Base-by-base conservation (phyloP, 2,888 invertebrate species). In the Dioctria rufipes region DNA sequence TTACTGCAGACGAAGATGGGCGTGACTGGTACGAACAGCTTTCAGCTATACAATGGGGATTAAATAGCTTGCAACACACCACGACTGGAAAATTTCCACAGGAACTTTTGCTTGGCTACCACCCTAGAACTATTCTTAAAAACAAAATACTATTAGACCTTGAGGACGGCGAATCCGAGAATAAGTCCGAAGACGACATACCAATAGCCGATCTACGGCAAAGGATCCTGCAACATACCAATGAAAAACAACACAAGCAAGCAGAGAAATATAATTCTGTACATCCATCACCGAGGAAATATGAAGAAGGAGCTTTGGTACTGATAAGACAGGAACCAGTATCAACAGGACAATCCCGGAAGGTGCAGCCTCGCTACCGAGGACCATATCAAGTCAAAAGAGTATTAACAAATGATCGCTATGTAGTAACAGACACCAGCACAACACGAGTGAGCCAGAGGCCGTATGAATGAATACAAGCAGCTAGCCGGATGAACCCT, bases 341-440 rank as follows among this genome's bases (percentile, higher is more conserved):
- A 42, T 4, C 75, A 13, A 75, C 61, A 13, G 75, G 75, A 13
- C 61, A 75, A 61, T 37, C 60, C n/a, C 58, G 46, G n/a, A 75
- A 75, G 25, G 11, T 40, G 13, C 43, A 46, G 40, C 60, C 60
- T n/a, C n/a, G n/a, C n/a, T 75, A 61, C 11, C 13, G 42, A 6
- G 75, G 61, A 6, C 75, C 75, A 0, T 75, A 60, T 61, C 4
- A 61, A 25, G 61, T 75, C 3, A 60, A 61, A 37, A 43, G 8
- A 5, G 60, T 43, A 2, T 11, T 75, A 4, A 25, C 37, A 9
- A 75, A 75, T 43, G 61, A 75, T 9, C 60, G 75, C 1, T 75
- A 71, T 54, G 3, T 71, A 40, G 9, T 54, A 8, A 6, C 1
- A 42, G 43, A 37, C 37, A 49, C 49, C 6, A 8, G 8, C 6